A percentile compares a stretch with the other conserved stretches of the same genome.
Evolutionary conservation across 2,113 vertebrate genomes (phyloP).

Genomic region (Lophotis ruficrista): DNA sequence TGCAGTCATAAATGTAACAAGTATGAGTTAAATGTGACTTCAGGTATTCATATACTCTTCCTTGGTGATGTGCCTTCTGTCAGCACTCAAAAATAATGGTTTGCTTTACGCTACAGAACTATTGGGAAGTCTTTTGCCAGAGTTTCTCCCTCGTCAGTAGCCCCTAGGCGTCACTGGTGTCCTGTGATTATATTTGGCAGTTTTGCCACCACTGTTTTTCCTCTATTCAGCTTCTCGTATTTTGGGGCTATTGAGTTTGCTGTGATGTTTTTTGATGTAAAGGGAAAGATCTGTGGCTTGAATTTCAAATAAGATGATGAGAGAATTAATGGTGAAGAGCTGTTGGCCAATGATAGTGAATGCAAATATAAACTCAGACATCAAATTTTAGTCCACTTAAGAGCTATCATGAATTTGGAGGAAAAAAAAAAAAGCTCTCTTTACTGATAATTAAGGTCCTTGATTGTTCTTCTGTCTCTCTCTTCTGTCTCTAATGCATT

Average conservation of each 20-base stretch:
- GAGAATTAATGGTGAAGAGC: not conserved
- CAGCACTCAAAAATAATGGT: not conserved
- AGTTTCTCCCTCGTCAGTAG: not conserved
- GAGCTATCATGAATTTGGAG: not conserved
- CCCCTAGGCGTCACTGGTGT: conserved; percentile 57
- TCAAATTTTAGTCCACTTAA: not conserved
- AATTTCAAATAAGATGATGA: not conserved
- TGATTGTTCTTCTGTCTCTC: not conserved
- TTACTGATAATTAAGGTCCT: not conserved
- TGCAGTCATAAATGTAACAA: not conserved
- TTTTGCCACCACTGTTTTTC: not conserved
- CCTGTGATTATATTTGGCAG: not conserved
- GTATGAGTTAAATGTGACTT: not conserved
- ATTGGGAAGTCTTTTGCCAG: not conserved
- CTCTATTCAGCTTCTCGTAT: not conserved
- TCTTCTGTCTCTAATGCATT: not conserved
- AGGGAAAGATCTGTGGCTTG: not conserved
- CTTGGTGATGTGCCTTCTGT: not conserved
- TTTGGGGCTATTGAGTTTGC: not conserved
- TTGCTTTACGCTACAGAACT: not conserved
- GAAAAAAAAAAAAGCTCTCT: not conserved
- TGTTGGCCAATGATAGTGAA: not conserved
- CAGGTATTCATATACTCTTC: fast-evolving
- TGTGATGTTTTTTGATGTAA: not conserved
- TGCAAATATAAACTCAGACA: not conserved